phyloP scores from a whole-genome alignment of 2,888 invertebrate genomes.

The Lepidocyrtinus sp. region DNA sequence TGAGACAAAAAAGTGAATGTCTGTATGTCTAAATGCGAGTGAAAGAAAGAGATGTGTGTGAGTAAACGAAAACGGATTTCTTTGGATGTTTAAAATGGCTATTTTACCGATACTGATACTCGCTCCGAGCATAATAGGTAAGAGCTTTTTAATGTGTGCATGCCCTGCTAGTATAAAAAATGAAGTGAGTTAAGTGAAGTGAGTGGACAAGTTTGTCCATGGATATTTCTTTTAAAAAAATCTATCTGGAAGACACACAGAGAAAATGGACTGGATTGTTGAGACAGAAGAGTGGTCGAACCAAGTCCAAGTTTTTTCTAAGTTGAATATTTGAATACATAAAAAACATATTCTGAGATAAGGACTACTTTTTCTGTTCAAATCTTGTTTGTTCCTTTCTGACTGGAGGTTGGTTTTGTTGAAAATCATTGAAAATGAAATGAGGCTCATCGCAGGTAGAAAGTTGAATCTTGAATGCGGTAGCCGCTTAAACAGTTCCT shows the following conservation, averaged over 20 bases:
- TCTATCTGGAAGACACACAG: not conserved
- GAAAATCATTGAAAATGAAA: conserved; percentile 26
- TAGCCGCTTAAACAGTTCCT: not conserved
- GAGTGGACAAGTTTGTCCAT: conserved; percentile 15
- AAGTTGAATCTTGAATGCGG: not conserved
- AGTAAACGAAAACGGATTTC: conserved; percentile 1
- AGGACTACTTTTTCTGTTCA: conserved; percentile 36
- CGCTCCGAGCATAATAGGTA: conserved; percentile 11
- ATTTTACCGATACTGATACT: not conserved
- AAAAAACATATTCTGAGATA: conserved; percentile 33
- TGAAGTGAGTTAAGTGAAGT: not conserved
- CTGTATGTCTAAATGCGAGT: not conserved
- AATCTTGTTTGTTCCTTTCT: conserved; percentile 24
- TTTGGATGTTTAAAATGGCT: not conserved
- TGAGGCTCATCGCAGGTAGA: not conserved
- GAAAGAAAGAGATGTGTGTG: not conserved
- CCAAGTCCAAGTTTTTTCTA: not conserved
- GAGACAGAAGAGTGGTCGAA: not conserved
- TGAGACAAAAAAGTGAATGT: conserved; percentile 2
- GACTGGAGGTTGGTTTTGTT: conserved; percentile 17
- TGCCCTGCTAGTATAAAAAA: not conserved
- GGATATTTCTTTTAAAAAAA: no score
- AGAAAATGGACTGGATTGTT: conserved; percentile 22
- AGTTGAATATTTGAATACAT: conserved; percentile 2
- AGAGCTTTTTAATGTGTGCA: conserved; percentile 17